phyloP scores from a whole-genome alignment of 1,140 invertebrate species.

The Caenorhabditis latens region DNA sequence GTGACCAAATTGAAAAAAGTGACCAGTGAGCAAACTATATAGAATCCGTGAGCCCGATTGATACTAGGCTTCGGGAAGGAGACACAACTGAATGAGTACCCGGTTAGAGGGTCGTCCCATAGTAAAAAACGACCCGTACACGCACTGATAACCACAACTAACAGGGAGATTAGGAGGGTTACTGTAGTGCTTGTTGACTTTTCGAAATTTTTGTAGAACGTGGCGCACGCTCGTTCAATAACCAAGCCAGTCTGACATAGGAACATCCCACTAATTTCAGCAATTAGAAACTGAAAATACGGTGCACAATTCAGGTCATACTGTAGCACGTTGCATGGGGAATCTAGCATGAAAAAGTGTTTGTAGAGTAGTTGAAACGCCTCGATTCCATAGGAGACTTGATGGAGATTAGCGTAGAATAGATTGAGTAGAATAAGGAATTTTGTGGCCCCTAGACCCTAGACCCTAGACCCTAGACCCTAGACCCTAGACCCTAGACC shows the following conservation, averaged over 20 bases:
- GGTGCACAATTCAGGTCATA: neutral
- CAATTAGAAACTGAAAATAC: neutral
- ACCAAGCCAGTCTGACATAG: neutral
- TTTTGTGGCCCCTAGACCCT: no score
- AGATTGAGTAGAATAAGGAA: neutral
- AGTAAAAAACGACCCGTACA: neutral
- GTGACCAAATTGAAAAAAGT: conserved; percentile 6
- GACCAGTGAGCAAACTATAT: neutral
- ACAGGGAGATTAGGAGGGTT: neutral
- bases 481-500: no score
- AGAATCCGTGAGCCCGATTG: neutral
- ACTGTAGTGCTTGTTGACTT: neutral
- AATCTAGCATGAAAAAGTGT: neutral
- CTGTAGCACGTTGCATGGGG: neutral
- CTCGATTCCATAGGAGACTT: neutral
- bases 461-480: no score
- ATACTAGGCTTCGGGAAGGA: neutral
- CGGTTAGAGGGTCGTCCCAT: neutral
- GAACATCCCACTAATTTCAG: neutral
- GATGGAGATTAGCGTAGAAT: neutral
- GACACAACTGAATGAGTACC: neutral
- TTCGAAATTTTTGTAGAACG: neutral
- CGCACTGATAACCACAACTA: neutral
- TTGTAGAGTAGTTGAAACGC: neutral
- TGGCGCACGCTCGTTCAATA: neutral